A percentile compares a stretch with the other conserved stretches of the same genome.
These are phyloP conservation scores for Nemotelus nigrinus DNA, from an alignment of 2,888 invertebrate genomes.

Conservation along the genomic window DNA sequence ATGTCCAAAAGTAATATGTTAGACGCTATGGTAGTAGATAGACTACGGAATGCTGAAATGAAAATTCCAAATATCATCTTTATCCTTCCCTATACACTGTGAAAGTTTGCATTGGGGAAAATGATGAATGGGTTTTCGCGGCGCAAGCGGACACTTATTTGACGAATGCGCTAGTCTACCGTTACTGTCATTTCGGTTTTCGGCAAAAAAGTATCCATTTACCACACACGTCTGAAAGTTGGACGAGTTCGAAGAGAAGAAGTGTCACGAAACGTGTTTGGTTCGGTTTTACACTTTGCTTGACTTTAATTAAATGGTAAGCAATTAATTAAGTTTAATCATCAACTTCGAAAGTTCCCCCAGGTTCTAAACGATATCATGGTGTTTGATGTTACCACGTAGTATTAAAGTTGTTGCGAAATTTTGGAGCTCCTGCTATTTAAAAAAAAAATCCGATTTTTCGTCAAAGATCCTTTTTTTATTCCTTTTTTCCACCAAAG, in stretches of 20 bases:
- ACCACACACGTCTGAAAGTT: neutral
- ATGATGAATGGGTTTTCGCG: slow-evolving; percentile 47
- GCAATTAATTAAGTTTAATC: slow-evolving; percentile 65
- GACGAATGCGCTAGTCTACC: slow-evolving; percentile 30
- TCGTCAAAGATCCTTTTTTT: too few relatives aligned
- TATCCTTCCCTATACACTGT: neutral
- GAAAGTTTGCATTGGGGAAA: slow-evolving; percentile 28
- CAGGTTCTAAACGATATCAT: too few relatives aligned
- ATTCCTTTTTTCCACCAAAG: too few relatives aligned
- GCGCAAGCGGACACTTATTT: slow-evolving; percentile 39
- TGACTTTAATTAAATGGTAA: slow-evolving; percentile 64
- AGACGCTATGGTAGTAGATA: too few relatives aligned
- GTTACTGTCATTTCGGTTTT: slow-evolving; percentile 11
- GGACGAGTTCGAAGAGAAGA: too few relatives aligned
- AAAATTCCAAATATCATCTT: slow-evolving; percentile 4
- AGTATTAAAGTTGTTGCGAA: too few relatives aligned
- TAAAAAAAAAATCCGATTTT: too few relatives aligned
- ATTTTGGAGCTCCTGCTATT: too few relatives aligned
- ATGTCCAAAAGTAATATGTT: too few relatives aligned
- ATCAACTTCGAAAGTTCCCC: slow-evolving; percentile 58
- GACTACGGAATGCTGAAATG: slow-evolving; percentile 10
- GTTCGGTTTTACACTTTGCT: slow-evolving; percentile 56
- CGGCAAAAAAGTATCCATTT: neutral
- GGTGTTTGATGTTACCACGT: too few relatives aligned
- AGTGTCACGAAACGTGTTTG: neutral